Evolutionary conservation across 2,113 vertebrate genomes (phyloP).

Genomic region (Vicugna pacos): DNA sequence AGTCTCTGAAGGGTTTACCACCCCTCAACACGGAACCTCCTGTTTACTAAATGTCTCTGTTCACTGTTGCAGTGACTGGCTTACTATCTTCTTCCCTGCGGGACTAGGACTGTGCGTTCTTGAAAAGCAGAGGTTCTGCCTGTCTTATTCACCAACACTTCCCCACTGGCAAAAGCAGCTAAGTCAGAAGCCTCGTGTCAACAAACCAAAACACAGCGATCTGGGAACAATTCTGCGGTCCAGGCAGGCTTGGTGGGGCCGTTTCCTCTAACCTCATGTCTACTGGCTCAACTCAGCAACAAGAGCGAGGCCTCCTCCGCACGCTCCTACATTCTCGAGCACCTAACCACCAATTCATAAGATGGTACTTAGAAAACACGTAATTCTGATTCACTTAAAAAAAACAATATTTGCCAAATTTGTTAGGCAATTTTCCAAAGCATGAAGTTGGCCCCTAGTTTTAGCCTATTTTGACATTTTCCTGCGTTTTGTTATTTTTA

Average conservation of each 20-base stretch:
- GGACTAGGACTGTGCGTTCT: neutral
- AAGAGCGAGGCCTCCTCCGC: neutral
- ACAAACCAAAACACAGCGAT: neutral
- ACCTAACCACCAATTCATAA: neutral
- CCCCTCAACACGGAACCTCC: neutral
- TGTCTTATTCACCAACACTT: neutral
- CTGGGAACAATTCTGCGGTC: neutral
- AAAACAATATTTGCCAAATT: neutral
- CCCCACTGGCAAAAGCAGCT: neutral
- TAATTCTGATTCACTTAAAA: neutral
- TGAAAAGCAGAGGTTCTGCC: neutral
- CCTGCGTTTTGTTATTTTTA: conserved; percentile 69
- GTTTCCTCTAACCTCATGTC: neutral
- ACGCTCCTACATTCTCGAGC: rapidly evolving
- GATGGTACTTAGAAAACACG: neutral
- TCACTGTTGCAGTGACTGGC: neutral
- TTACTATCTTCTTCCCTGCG: neutral
- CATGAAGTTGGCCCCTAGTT: neutral
- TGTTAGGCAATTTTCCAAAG: conserved; percentile 46
- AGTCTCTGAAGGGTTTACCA: neutral
- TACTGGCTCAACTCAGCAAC: too few species aligned
- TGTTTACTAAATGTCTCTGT: neutral
- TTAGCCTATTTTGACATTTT: conserved; percentile 69
- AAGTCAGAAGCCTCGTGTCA: neutral
- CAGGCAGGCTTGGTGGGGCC: rapidly evolving